Base-by-base conservation (phyloP, 2,888 invertebrate genomes). In the Andrena trimmerana region DNA sequence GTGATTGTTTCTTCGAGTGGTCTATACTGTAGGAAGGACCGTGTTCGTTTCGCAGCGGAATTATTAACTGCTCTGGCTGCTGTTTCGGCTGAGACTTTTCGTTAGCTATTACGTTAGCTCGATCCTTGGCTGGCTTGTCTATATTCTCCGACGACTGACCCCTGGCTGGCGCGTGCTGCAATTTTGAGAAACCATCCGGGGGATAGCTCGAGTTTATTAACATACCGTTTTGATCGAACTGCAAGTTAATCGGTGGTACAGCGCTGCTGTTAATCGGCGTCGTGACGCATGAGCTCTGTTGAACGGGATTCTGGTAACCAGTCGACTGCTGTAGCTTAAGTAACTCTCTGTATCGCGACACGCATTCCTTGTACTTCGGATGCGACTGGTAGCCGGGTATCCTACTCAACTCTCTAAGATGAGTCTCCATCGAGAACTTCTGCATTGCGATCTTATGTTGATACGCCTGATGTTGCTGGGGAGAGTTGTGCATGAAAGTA, bases 211-310 rank as follows among this genome's bases (percentile, higher is more conserved):
- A 91, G 77, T 94, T 94, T 6, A 94, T 92, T n/a, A 94, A 66
- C 33, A 92, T 86, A 0, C 94, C 94, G 65, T 94, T 93, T 16
- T 93, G 94, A 86, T 94, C 94, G 24, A 93, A 94, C 72, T 94
- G 94, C 4, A 94, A 82, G 85, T 93, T 94, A 29, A 94, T 93
- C 6, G 94, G 92, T 1, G 92, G 89, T 24, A 92, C 71, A n/a
- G 84, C 16, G 4, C 78, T 31, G 6, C 76, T 52, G 27, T 77
- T 86, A 7, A 70, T 36, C 6, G 85, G 66, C 0, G 87, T 79
- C 13, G 88, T 16, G 2, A 74, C 69, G 13, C 78, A 52, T 0
- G 83, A 24, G 10, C 67, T 33, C 63, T 92, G 92, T 70, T 93
- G 94, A 2, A 92, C 78, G 1, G 87, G 81, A 71, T 85, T 90